Conservation (phyloP, 2,888 invertebrate genomes). For the Colostygia pectinataria region DNA sequence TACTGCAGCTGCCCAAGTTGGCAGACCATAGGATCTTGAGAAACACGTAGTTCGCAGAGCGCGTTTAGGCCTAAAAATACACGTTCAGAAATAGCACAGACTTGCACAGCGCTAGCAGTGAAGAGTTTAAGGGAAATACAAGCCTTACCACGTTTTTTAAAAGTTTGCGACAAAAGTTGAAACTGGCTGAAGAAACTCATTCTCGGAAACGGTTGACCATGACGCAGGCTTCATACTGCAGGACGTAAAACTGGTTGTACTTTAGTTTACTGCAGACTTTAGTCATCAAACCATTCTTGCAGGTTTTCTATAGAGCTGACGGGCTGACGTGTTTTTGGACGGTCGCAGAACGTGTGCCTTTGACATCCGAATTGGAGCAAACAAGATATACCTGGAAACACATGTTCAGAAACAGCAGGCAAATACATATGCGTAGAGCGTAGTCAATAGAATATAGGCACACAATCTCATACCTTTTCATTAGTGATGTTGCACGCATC, state of each 20-base stretch:
- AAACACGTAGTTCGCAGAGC: no score
- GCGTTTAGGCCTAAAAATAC: background rate
- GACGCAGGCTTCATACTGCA: no score
- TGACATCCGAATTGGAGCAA: no score
- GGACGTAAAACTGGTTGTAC: no score
- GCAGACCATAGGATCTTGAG: background rate
- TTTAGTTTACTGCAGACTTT: no score
- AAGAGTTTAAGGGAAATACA: background rate
- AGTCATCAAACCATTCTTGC: no score
- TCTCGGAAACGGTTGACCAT: background rate
- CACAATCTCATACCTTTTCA: background rate
- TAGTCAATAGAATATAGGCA: background rate
- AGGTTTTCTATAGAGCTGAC: no score
- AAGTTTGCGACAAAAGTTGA: background rate
- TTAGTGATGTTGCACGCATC: background rate
- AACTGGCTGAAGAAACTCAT: background rate
- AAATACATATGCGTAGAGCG: background rate
- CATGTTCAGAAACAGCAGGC: background rate
- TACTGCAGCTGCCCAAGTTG: background rate
- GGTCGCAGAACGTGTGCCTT: no score
- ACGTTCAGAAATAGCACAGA: background rate
- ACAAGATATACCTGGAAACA: background rate
- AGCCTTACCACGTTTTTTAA: conserved; percentile 3
- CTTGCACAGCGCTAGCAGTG: background rate
- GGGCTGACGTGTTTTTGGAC: no score